Conservation (phyloP, 2,888 invertebrate genomes). For the Pantelozetes paolii region DNA sequence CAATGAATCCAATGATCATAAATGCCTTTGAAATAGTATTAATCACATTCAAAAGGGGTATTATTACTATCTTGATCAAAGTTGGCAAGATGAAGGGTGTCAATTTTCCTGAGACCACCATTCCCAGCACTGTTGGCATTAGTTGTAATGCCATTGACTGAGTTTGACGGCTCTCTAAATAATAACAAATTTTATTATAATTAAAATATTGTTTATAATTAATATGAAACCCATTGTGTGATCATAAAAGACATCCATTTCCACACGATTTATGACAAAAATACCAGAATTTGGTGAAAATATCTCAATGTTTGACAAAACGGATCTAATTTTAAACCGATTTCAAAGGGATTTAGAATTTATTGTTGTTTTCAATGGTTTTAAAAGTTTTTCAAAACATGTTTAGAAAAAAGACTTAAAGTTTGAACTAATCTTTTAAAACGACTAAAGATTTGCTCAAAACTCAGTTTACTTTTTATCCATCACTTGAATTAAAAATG, state of each 20-base stretch:
- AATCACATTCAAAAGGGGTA: background rate
- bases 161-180: constrained; percentile 13
- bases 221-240: background rate
- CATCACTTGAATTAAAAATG: too few relatives aligned
- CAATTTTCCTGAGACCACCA: constrained; percentile 2
- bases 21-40: constrained; percentile 21
- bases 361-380: too few relatives aligned
- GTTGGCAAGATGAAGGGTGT: background rate
- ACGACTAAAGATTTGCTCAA: too few relatives aligned
- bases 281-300: too few relatives aligned
- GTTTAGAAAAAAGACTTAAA: too few relatives aligned
- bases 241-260: background rate
- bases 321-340: background rate
- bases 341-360: background rate
- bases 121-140: constrained; percentile 7
- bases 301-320: too few relatives aligned
- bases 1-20: background rate
- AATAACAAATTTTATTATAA: background rate
- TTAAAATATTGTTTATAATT: background rate
- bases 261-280: background rate
- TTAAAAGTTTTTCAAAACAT: too few relatives aligned
- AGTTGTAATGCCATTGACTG: constrained; percentile 1
- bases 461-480: too few relatives aligned
- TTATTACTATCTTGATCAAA: background rate
- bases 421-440: too few relatives aligned